Conservation (phyloP, 2,888 invertebrate species). For the Heliconius ethilla region DNA sequence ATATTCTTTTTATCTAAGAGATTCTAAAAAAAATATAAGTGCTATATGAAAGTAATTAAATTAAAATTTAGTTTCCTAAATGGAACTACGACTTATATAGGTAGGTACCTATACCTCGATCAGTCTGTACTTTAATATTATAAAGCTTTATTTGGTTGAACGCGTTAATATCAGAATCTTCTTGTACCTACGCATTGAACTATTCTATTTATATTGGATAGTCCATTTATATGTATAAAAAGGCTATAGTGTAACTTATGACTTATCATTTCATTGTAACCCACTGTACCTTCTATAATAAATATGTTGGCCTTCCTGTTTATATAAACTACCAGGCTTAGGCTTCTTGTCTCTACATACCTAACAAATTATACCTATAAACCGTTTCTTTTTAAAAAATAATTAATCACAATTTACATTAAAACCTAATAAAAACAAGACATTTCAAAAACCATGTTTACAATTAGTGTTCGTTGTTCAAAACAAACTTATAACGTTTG, state of each 20-base stretch:
- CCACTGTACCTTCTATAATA: too few species aligned
- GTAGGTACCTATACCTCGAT: too few species aligned
- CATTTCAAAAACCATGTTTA: constrained; percentile 12
- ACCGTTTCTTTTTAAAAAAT: neutral
- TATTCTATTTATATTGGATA: too few species aligned
- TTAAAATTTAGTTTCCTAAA: neutral
- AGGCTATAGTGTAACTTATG: too few species aligned
- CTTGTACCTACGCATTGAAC: too few species aligned
- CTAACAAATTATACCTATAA: neutral
- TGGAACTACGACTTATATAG: neutral
- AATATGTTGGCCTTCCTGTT: too few species aligned
- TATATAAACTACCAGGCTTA: too few species aligned
- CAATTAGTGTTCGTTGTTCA: neutral
- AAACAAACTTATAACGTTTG: constrained; percentile 42
- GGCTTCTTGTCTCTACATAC: too few species aligned
- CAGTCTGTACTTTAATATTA: neutral
- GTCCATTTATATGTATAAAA: too few species aligned
- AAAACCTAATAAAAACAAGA: neutral
- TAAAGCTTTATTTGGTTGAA: neutral
- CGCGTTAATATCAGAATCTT: too few species aligned
- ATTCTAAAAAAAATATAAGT: neutral
- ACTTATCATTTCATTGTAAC: too few species aligned
- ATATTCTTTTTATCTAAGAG: neutral
- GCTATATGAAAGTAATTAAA: neutral
- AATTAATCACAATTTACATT: constrained; percentile 1